Evolutionary conservation across 2,113 vertebrate species (phyloP).

Genomic region (Stigmatopora argus): DNA sequence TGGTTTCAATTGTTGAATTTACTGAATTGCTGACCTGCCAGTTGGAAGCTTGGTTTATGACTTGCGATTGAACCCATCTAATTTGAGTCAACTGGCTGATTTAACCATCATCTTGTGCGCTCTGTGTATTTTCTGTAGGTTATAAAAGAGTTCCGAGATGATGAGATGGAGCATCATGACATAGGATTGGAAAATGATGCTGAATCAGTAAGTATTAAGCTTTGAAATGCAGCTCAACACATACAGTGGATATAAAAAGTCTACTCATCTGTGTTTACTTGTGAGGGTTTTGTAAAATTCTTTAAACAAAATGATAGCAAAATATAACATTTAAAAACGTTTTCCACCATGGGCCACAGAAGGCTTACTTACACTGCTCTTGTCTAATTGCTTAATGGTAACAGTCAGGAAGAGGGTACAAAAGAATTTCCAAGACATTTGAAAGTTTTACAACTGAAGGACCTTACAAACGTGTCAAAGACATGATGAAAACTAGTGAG

Average conservation of each 20-base stretch:
- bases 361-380: too few relatives aligned
- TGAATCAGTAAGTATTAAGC: slow-evolving; percentile 73
- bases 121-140: slow-evolving; percentile 57
- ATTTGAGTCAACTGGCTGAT: not conserved
- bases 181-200: slow-evolving; percentile 83
- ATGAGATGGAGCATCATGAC: slow-evolving; percentile 92
- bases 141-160: slow-evolving; percentile 90
- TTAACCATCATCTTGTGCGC: not conserved
- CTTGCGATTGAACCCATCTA: not conserved
- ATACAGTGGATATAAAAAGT: not conserved
- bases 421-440: too few relatives aligned
- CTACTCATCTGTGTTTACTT: not conserved
- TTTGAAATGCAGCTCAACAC: too few relatives aligned
- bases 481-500: too few relatives aligned
- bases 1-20: too few relatives aligned
- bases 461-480: too few relatives aligned
- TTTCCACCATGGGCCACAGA: too few relatives aligned
- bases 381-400: too few relatives aligned
- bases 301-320: not conserved
- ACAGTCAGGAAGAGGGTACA: too few relatives aligned
- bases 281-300: not conserved
- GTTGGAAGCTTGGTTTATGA: not conserved
- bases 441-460: too few relatives aligned
- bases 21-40: not conserved
- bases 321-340: too few relatives aligned